phyloP scores from a whole-genome alignment of 2,888 invertebrate genomes.

The Philereme transversata region DNA sequence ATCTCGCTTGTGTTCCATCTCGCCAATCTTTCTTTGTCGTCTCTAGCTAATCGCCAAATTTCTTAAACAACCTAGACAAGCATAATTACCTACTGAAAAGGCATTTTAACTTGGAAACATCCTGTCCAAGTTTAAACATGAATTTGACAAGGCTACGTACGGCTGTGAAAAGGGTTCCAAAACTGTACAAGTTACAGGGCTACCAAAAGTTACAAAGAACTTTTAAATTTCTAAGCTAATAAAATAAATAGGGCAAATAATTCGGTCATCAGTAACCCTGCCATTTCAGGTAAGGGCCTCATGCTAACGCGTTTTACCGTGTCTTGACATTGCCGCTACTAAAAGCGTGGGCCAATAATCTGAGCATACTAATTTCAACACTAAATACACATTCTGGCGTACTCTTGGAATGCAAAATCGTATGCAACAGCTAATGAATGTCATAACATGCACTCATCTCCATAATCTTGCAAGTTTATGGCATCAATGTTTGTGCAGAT shows the following conservation, averaged over 20 bases:
- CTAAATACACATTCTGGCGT: background rate
- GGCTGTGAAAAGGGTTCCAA: background rate
- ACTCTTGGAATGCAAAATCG: background rate
- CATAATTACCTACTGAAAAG: too few relatives aligned
- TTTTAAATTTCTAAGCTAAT: background rate
- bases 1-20: too few relatives aligned
- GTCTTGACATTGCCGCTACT: background rate
- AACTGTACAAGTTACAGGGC: background rate
- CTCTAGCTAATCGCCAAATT: too few relatives aligned
- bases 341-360: background rate
- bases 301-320: too few relatives aligned
- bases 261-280: background rate
- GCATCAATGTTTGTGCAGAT: conserved; percentile 33
- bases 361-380: background rate
- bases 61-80: too few relatives aligned
- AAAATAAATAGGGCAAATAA: background rate
- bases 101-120: background rate
- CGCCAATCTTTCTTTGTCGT: too few relatives aligned
- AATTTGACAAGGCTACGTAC: background rate
- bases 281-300: background rate
- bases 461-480: conserved; percentile 30
- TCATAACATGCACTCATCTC: conserved; percentile 27
- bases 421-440: conserved; percentile 17
- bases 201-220: background rate
- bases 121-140: background rate